A percentile compares a stretch with the other conserved stretches of the same genome.
Evolutionary conservation across 2,888 invertebrate genomes (phyloP).

Genomic region (Hydrotaea diabolus): DNA sequence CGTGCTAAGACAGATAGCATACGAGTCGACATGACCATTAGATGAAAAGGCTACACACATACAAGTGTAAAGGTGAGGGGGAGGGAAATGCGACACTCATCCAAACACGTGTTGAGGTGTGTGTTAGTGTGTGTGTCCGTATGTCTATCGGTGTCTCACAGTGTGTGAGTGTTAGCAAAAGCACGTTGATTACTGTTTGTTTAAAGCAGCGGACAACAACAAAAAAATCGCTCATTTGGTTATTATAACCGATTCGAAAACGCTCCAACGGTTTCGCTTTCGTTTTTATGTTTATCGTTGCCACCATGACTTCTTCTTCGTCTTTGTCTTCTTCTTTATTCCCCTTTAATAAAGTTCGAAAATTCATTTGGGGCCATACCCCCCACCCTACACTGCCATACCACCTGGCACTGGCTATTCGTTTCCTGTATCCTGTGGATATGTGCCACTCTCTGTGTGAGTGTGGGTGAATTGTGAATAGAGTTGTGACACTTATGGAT

Average conservation of each 20-base stretch:
- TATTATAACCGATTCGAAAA: conserved; percentile 72
- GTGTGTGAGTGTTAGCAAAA: conserved; percentile 68
- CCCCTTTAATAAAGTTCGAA: conserved; percentile 72
- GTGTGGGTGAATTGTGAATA: conserved; percentile 25
- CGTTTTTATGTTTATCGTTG: not conserved
- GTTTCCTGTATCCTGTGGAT: not conserved
- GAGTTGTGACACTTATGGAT: conserved; percentile 50
- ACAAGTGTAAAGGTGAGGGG: not conserved
- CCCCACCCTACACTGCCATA: not conserved
- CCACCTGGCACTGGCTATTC: not conserved
- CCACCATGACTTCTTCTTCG: too few species aligned
- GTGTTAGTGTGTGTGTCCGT: conserved; percentile 54
- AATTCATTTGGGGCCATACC: conserved; percentile 72
- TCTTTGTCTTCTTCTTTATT: conserved; percentile 3
- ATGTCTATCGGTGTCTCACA: too few species aligned
- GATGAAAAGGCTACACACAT: conserved; percentile 25
- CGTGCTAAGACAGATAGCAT: conserved; percentile 9
- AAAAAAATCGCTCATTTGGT: conserved; percentile 71
- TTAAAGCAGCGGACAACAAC: conserved; percentile 16
- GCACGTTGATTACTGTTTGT: conserved; percentile 71
- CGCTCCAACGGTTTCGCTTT: not conserved
- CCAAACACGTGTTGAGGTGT: conserved; percentile 24
- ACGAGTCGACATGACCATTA: conserved; percentile 5
- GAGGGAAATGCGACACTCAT: conserved; percentile 6
- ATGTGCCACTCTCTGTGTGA: not conserved